Base-by-base conservation (phyloP, 1,140 invertebrate species). In the Spodoptera litura region DNA sequence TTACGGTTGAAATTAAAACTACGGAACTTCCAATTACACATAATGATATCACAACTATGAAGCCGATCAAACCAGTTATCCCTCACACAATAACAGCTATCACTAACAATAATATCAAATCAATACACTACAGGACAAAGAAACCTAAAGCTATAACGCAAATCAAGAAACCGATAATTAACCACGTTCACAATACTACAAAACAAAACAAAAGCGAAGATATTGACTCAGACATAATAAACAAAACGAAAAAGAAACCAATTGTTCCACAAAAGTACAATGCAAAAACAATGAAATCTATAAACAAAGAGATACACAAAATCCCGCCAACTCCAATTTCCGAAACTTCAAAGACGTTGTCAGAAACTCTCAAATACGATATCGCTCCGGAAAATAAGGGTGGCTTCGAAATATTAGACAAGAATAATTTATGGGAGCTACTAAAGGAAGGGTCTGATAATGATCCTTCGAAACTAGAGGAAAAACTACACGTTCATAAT, bases 341-440 rank as follows among this genome's bases (percentile, higher is more conserved):
- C 44, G 93, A 95, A 86, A 95, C 93, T 25, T 93, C 91, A 38
- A 93, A 92, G 87, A 83, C 88, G 27, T 78, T 94, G 44, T 86
- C 84, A 38, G 89, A 88, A 49, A 78, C 78, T 4, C 59, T 83
- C 6, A 92, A 92, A 78, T 61, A 84, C 10, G 92, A 94, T 66
- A 92, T 94, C 76, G 88, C 94, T 4, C 95, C 95, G 4, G 95
- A 95, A 90, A 95, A 95, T 78, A 95, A 93, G 81, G 94, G 94
- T 83, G 91, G 95, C 49, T 95, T 95, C 75, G 93, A 96, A 71
- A 94, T 96, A 68, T 85, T 96, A 55, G 95, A 96, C 79, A 95
- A 95, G 83, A 95, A 96, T 76, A 94, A 94, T 80, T 83, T 96
- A 38, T 96, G 96, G 96, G 95, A 95, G 59, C 88, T 96, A 78